Conservation (phyloP, 2,113 vertebrate genomes). For the Gopherus evgoodei region DNA sequence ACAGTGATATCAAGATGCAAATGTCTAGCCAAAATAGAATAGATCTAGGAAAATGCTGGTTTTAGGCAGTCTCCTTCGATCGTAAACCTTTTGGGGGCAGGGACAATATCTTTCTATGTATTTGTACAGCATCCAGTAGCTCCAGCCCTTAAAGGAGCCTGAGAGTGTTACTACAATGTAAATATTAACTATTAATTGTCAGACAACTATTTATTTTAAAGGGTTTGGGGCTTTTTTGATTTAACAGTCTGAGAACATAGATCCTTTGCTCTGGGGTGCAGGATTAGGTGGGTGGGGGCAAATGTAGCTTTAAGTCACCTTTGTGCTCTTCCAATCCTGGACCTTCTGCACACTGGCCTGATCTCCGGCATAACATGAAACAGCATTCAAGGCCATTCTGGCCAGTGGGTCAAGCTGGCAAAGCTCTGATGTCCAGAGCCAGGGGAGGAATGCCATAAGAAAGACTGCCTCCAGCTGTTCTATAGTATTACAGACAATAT, state of each 20-base stretch:
- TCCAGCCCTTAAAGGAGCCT: neutral
- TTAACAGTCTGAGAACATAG: neutral
- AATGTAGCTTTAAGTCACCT: neutral
- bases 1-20: neutral
- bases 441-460: neutral
- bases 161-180: neutral
- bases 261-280: neutral
- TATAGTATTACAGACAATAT: neutral
- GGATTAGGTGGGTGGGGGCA: neutral
- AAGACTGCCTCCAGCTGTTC: rapidly evolving
- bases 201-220: neutral
- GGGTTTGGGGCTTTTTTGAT: neutral
- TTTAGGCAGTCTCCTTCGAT: neutral
- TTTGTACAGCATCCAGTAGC: neutral
- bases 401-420: no score
- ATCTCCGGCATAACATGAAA: neutral
- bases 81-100: neutral
- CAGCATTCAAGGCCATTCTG: no score
- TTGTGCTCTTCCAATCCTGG: neutral
- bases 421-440: no score
- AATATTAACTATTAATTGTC: neutral
- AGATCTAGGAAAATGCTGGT: neutral
- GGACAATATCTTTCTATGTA: rapidly evolving
- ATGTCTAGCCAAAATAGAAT: neutral
- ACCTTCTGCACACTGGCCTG: neutral